Evolutionary conservation across 2,113 vertebrate genomes (phyloP), one percentile per base, ranked within the genome.

Genomic region (Phalacrocorax aristotelis): DNA sequence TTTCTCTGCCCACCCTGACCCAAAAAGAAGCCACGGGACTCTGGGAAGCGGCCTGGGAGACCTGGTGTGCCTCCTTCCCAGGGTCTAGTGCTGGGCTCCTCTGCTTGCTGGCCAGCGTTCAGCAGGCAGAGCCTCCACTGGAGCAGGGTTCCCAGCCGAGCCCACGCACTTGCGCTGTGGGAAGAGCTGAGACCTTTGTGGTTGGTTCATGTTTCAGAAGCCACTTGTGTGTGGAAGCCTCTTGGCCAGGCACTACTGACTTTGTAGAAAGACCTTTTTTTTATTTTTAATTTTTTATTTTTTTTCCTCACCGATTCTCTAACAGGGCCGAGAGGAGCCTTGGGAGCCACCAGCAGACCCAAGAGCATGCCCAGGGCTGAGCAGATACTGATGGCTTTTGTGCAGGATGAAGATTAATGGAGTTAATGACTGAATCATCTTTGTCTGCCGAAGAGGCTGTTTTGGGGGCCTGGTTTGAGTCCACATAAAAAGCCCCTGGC

Each of bases 131-230:
- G 84, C 65, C 83, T 78, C 76, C 2, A 3, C 52, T 40, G 57
- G 87, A 95, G 95, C 87, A 84, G 84, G 81, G 70, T 52, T 96
- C 94, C 91, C 94, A 95, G 91, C 52, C 1, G 62, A 96, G 90
- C 95, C 96, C 93, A 97, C 60, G 65, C 95, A 95, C 83, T 96
- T 75, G 88, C 1, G 0, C 64, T 87, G 93, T 93, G 96, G 90
- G 92, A 97, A 87, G 88, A 92, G 88, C 79, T 15, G 90, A 87
- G 95, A 92, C 90, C 94, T 94, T 80, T 97, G 96, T 89, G 96
- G 92, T 94, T 88, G 93, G 95, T 90, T 97, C 11, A 21, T 88
- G 90, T 96, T 96, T 97, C 96, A 88, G 96, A 92, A 96, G 96
- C 93, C 82, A 85, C 95, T 96, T 90, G 82, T 90, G 85, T 95